Evolutionary conservation across 2,888 invertebrate genomes (phyloP).

Genomic region (Carpatolechia fugitivella): DNA sequence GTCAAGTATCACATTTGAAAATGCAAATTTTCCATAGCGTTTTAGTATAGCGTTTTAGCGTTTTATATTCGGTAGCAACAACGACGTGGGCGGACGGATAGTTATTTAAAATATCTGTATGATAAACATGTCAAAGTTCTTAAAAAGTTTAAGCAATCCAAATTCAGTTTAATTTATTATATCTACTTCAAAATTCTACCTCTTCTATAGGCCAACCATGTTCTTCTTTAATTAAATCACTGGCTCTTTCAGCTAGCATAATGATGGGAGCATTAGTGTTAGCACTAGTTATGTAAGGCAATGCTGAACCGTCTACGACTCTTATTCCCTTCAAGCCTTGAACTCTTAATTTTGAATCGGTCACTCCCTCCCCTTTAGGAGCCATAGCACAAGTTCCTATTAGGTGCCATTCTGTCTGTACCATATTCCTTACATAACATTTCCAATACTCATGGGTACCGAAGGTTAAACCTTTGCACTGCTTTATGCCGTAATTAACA

Average conservation of each 20-base stretch:
- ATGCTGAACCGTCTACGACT: conserved; percentile 82
- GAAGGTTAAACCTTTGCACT: conserved; percentile 34
- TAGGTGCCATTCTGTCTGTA: conserved; percentile 79
- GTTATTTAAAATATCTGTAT: too few relatives aligned
- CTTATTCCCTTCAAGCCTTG: conserved; percentile 76
- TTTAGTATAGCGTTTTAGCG: too few relatives aligned
- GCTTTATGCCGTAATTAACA: conserved; percentile 45
- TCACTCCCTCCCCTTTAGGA: conserved; percentile 37
- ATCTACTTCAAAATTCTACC: not conserved
- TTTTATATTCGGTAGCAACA: too few relatives aligned
- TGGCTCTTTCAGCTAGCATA: conserved; percentile 82
- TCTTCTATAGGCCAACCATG: too few relatives aligned
- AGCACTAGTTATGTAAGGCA: conserved; percentile 80
- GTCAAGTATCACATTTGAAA: too few relatives aligned
- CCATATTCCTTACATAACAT: conserved; percentile 52
- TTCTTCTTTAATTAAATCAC: conserved; percentile 76
- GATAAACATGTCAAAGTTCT: too few relatives aligned
- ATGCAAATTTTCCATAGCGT: too few relatives aligned
- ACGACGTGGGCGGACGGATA: too few relatives aligned
- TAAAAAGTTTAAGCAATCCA: too few relatives aligned
- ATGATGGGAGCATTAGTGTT: conserved; percentile 80
- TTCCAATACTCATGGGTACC: conserved; percentile 44
- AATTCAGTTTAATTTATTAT: too few relatives aligned
- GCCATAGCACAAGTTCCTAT: conserved; percentile 56
- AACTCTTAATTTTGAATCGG: conserved; percentile 54